Evolutionary conservation across 2,888 invertebrate genomes (phyloP), one percentile per base, ranked within the genome.

Genomic region (Tetropium fuscum): DNA sequence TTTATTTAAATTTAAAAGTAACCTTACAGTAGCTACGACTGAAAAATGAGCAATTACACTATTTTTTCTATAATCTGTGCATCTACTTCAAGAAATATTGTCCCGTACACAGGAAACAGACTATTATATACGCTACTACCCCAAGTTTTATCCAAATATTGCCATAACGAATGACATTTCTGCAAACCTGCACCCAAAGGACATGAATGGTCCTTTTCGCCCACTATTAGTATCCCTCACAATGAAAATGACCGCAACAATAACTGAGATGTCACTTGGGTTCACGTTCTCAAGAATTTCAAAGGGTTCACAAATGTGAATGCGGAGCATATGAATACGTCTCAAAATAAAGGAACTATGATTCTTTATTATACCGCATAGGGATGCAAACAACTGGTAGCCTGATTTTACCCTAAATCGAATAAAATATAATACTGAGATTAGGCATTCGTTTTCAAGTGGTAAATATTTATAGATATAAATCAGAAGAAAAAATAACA

Each of bases 161-260:
- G 40, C 11, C 25, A 27, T 15, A 7, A 27, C 19, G 40, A 27
- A 25, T 51, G 60, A 66, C 64, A 65, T 64, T 69, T 66, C 63
- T 59, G 60, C 69, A 65, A 68, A 66, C 61, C 63, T 65, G 58
- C 48, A 54, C 58, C 40, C 38, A 53, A 61, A 54, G 63, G 15
- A 15, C 18, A 34, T 51, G 51, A 71, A 66, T 64, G 57, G 64
- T 44, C 38, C 53, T 48, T 58, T 62, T 69, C 67, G 64, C 69
- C 70, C 60, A 72, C 70, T 70, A 71, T 74, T 72, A 72, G 69
- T 68, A 66, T 55, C 64, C 67, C 56, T 43, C 64, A 71, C 72
- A 70, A 72, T 69, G 41, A 59, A 27, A 66, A 40, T 60, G 63
- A 68, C 68, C 71, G 55, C 68, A 66, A 70, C 68, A 72, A 70